Base-by-base conservation (phyloP, 2,888 invertebrate species). In the Sipha maydis region DNA sequence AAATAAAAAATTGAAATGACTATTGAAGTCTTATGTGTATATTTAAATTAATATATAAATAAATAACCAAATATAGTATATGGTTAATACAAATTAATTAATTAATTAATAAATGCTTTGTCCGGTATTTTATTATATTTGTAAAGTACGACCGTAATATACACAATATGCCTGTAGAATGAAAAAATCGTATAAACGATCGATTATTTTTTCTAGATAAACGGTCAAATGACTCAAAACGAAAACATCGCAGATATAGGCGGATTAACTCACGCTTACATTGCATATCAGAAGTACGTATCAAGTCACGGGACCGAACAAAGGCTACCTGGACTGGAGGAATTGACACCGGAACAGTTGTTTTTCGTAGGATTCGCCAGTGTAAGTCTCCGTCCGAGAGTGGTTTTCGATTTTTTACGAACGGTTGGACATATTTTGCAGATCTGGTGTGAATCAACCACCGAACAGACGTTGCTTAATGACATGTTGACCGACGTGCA, bases 211-310 rank as follows among this genome's bases (percentile, higher is more conserved):
- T 90, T 90, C 89, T 91, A 95, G 95, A 94, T 95, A 91, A 95
- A 95, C 92, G 95, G 95, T 75, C 93, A 94, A 91, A 94, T 94
- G 92, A 97, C 97, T 34, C 96, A 96, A 91, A 96, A 97, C 84
- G 97, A 97, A 93, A 97, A 97, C 92, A 97, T 97, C 89, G 97
- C 97, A 0, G 97, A 97, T 92, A 97, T 97, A 92, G 97, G 97
- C 89, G 97, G 97, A 0, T 93, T 97, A 89, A 95, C 96, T 90
- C 95, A 96, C 85, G 96, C 97, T 1, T 96, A 95, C 90, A 92
- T 93, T 91, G 96, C 96, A 0, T 96, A 95, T 93, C 91, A 91
- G 89, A 90, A 90, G 75, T 92, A 92, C 91, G 91, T 93, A 0
- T 90, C 90, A 19, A 92, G 93, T 41, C 92, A 93, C 85, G 93